phyloP scores from a whole-genome alignment of 2,113 vertebrate species.

The Cyprinodon tularosa region DNA sequence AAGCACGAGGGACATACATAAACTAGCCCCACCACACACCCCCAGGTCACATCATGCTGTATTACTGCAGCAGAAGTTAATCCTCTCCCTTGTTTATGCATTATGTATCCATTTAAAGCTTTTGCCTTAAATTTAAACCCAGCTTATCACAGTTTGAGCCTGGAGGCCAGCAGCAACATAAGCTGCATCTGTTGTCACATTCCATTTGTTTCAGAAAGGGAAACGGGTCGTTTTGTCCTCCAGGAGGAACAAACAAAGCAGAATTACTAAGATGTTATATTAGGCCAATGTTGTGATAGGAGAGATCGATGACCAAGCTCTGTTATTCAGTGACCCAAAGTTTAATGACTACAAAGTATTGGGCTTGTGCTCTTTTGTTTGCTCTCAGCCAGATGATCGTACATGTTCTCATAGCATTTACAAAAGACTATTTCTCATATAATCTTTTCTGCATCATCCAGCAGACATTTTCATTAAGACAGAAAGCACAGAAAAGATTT shows the following conservation, averaged over 20 bases:
- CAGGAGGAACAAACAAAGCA: slow-evolving; percentile 38
- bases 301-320: slow-evolving; percentile 28
- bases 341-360: slow-evolving; percentile 53
- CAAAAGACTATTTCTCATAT: not conserved
- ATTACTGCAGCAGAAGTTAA: slow-evolving; percentile 16
- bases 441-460: not conserved
- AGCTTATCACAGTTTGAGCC: slow-evolving; percentile 23
- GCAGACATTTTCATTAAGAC: not conserved
- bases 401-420: not conserved
- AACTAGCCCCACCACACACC: not conserved
- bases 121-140: slow-evolving; percentile 14
- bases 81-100: slow-evolving; percentile 20
- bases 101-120: slow-evolving; percentile 20
- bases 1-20: not conserved
- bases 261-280: slow-evolving; percentile 49
- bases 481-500: slow-evolving; percentile 11
- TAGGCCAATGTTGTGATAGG: slow-evolving; percentile 24
- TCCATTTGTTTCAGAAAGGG: slow-evolving; percentile 30
- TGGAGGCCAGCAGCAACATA: slow-evolving; percentile 29
- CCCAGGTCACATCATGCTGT: slow-evolving; percentile 31
- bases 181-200: slow-evolving; percentile 52
- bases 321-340: slow-evolving; percentile 32
- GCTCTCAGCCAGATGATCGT: not conserved
- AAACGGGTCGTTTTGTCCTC: slow-evolving; percentile 27
- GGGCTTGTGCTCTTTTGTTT: slow-evolving; percentile 3